These are phyloP conservation scores for Galaxea fascicularis DNA, from an alignment of 92 coral and sea anemone genomes.

Conservation along the genomic window DNA sequence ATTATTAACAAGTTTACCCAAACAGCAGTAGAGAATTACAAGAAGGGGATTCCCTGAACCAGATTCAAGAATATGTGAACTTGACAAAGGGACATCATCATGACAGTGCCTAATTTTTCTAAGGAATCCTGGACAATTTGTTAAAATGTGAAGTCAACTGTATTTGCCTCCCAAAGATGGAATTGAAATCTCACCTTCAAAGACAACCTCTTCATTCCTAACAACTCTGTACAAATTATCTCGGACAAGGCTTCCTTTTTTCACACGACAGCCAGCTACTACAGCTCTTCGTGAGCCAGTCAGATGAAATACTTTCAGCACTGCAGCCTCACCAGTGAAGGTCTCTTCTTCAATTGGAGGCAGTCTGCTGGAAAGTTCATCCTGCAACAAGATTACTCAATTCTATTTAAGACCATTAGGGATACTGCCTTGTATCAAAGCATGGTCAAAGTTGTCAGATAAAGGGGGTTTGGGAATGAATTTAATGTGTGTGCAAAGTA, in stretches of 20 bases:
- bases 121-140: too few species aligned
- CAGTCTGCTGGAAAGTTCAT: conserved; percentile 83
- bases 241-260: conserved; percentile 75
- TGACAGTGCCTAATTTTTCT: too few species aligned
- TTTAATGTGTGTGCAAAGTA: too few species aligned
- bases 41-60: not conserved
- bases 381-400: conserved; percentile 39
- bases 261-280: conserved; percentile 97
- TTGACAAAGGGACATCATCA: too few species aligned
- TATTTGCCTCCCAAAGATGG: not conserved
- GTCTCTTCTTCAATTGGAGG: conserved; percentile 79
- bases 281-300: conserved; percentile 87
- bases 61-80: too few species aligned
- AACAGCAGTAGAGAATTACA: too few species aligned
- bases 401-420: not conserved
- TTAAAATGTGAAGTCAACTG: too few species aligned
- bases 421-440: not conserved
- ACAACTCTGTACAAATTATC: conserved; percentile 71
- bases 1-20: too few species aligned
- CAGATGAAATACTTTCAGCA: conserved; percentile 84
- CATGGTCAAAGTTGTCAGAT: too few species aligned
- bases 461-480: too few species aligned
- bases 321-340: conserved; percentile 85
- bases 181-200: conserved; percentile 76
- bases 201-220: conserved; percentile 69